A percentile compares a stretch with the other conserved stretches of the same genome.
These are phyloP conservation scores for Callitettix versicolor DNA, from an alignment of 1,140 invertebrate genomes.

Conservation along the genomic window DNA sequence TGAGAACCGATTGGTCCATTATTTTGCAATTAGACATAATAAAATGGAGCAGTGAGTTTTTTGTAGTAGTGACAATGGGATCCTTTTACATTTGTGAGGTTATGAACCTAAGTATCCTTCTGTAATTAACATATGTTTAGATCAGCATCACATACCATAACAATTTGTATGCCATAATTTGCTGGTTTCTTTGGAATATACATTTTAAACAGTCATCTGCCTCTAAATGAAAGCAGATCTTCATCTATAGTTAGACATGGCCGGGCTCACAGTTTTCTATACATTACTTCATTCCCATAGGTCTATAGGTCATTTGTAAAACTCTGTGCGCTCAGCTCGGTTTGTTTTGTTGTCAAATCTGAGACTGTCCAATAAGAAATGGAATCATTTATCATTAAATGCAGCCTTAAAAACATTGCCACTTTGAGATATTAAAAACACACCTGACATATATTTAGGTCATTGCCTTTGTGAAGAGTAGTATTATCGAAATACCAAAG, in stretches of 20 bases:
- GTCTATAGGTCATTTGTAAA: background rate
- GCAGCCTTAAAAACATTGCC: background rate
- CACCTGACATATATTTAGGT: background rate
- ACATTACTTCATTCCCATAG: background rate
- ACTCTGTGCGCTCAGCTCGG: background rate
- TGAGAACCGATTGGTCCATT: background rate
- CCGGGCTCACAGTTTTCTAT: background rate
- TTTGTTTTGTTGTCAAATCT: background rate
- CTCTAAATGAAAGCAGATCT: background rate
- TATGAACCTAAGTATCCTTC: background rate
- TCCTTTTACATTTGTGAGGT: background rate
- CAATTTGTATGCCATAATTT: background rate
- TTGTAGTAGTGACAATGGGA: background rate
- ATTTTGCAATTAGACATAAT: background rate
- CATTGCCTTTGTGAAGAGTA: background rate
- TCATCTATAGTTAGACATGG: background rate
- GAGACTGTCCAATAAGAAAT: background rate
- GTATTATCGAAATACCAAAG: background rate
- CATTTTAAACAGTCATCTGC: background rate
- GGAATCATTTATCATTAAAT: background rate
- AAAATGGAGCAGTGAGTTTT: background rate
- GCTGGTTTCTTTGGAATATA: background rate
- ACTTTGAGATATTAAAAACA: background rate
- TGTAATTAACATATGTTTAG: background rate
- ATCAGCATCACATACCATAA: background rate